Percentiles rank a stretch among this genome's conserved stretches.
Evolutionary conservation across 2,888 invertebrate genomes (phyloP).

Genomic region (Rhaphigaster nebulosa): DNA sequence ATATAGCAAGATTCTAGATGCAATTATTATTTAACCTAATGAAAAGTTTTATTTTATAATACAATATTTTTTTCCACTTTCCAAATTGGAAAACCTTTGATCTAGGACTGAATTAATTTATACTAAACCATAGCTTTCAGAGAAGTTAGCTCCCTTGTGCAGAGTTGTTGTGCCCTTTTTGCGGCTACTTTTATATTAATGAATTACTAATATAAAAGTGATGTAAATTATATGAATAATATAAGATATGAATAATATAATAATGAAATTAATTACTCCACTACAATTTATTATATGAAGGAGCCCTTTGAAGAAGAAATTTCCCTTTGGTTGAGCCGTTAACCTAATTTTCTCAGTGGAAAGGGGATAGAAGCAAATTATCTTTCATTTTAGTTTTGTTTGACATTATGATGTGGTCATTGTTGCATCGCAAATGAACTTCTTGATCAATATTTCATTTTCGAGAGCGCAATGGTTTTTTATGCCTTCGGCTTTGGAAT

Average conservation of each 20-base stretch:
- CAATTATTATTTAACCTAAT: too few relatives aligned
- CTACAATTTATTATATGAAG: slow-evolving; percentile 6
- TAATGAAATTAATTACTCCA: neutral
- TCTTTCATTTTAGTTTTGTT: neutral
- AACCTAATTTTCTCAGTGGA: neutral
- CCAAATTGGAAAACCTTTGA: neutral
- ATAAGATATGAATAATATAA: too few relatives aligned
- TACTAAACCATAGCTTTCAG: neutral
- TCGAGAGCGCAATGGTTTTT: too few relatives aligned
- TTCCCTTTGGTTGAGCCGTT: neutral
- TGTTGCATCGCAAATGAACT: neutral
- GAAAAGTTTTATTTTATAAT: too few relatives aligned
- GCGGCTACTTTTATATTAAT: slow-evolving; percentile 8
- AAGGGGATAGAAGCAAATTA: neutral
- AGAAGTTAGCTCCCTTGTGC: neutral
- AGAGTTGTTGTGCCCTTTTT: neutral
- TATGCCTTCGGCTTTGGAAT: too few relatives aligned
- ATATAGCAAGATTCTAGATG: too few relatives aligned
- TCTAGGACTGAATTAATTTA: neutral
- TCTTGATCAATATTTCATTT: neutral
- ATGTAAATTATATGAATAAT: too few relatives aligned
- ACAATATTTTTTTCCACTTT: too few relatives aligned
- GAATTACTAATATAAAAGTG: too few relatives aligned
- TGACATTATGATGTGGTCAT: neutral
- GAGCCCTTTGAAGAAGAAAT: neutral